A percentile compares a stretch with the other conserved stretches of the same genome.
phyloP scores from a whole-genome alignment of 2,888 invertebrate species.

The Callinectes sapidus region DNA sequence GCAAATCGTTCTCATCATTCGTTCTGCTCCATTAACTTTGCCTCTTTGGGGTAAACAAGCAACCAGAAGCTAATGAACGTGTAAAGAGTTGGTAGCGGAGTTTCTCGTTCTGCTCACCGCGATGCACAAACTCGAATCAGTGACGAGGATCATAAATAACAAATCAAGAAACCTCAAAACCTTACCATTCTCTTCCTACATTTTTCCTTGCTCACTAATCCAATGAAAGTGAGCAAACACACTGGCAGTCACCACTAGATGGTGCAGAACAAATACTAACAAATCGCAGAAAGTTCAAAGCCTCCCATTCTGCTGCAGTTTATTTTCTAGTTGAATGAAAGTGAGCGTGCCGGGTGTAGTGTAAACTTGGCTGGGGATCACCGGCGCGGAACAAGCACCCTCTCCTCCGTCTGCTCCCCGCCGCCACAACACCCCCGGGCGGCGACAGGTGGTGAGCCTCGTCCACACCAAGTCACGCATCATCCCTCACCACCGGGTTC shows the following conservation, averaged over 20 bases:
- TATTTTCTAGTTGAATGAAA: constrained; percentile 3
- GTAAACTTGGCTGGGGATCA: neutral
- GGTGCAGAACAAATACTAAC: neutral
- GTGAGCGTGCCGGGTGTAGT: neutral
- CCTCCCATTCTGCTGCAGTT: neutral
- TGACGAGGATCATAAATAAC: neutral
- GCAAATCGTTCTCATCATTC: neutral
- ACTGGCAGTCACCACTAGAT: too few relatives aligned
- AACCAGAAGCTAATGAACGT: neutral
- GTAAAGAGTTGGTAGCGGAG: neutral
- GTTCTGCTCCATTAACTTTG: neutral
- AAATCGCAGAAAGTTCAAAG: neutral
- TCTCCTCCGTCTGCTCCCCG: neutral
- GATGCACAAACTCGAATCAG: neutral
- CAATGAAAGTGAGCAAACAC: neutral
- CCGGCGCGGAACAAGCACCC: neutral
- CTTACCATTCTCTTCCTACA: neutral
- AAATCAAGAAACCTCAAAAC: neutral
- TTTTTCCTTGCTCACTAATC: neutral
- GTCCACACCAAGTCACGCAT: neutral
- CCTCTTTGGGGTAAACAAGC: neutral
- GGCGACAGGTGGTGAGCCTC: constrained; percentile 30
- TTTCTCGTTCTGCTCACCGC: neutral
- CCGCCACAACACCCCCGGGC: neutral
- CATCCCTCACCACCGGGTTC: neutral